A percentile compares a stretch with the other conserved stretches of the same genome.
phyloP scores from a whole-genome alignment of 2,113 vertebrate genomes.

The Pseudorasbora parva region DNA sequence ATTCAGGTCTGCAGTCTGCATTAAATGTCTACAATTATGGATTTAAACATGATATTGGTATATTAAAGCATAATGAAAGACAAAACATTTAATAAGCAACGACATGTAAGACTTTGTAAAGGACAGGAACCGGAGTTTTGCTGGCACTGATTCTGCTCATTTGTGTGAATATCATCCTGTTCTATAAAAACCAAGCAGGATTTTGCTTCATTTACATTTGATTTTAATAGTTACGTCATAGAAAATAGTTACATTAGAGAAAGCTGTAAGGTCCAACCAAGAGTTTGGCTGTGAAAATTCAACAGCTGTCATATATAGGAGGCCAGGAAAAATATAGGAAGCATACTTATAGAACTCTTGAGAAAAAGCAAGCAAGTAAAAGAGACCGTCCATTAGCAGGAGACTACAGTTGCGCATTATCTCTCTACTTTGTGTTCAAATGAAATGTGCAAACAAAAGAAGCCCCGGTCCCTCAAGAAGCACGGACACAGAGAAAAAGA shows the following conservation, averaged over 20 bases:
- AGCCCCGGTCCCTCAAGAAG: conserved; percentile 71
- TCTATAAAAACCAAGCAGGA: background rate
- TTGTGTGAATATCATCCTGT: background rate
- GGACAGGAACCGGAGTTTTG: background rate
- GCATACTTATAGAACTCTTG: conserved; percentile 28
- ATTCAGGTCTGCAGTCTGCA: background rate
- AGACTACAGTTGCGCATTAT: conserved; percentile 76
- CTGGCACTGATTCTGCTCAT: background rate
- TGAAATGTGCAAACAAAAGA: conserved; percentile 80
- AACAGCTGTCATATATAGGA: conserved; percentile 6
- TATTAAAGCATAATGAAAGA: no score
- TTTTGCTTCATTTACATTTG: conserved; percentile 2
- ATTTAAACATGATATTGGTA: no score
- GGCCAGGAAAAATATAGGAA: conserved; percentile 5
- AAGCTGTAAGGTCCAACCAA: background rate
- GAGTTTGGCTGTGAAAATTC: conserved; percentile 18
- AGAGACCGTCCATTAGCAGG: conserved; percentile 64
- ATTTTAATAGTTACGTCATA: conserved; percentile 16
- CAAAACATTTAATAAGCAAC: background rate
- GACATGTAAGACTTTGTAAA: background rate
- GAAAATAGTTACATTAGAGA: conserved; percentile 32
- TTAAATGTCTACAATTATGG: no score
- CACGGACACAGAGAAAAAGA: conserved; percentile 42
- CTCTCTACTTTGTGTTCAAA: conserved; percentile 67
- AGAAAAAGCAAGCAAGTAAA: conserved; percentile 45